Base-by-base conservation (phyloP, 2,797 vertebrate genomes). In the Clarias pachynema region DNA sequence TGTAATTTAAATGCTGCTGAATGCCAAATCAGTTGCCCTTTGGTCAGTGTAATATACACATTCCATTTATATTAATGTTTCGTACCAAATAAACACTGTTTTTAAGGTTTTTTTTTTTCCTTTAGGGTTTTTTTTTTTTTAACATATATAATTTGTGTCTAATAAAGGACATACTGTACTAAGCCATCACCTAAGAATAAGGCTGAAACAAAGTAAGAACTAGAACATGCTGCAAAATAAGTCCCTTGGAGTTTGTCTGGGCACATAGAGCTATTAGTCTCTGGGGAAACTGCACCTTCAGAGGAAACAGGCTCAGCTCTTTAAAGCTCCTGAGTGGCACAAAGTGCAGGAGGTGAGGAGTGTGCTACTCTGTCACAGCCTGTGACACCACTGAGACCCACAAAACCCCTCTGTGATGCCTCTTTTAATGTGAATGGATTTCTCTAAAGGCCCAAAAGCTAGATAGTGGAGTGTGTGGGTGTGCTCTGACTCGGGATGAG, bases 361-460 rank as follows among this genome's bases (percentile, higher is more conserved):
- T 65, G 9, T 78, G 53, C 65, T 84, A 75, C 78, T 86, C 81
- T 79, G 83, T 89, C 85, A 85, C 26, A 69, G 86, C 34, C 63
- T 77, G 63, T 87, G 74, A 83, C 89, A 87, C 82, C 68, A 82
- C 24, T 79, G 74, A 79, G 59, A 82, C 66, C 68, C 86, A 49
- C 83, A 66, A 74, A 88, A 78, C 65, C 84, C 81, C 79, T 86
- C 75, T 68, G 63, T 87, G 87, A 86, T 75, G 84, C 82, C 80
- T 87, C 65, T 75, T 84, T 84, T 88, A 89, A 89, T 88, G 81
- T 85, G 74, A 86, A 88, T 77, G 63, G 57, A 87, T 83, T 86
- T 69, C 56, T 87, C 68, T 53, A 78, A 89, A 37, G 73, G 78
- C 56, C 16, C 16, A 62, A 74, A 81, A 78, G 75, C 80, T 79